Evolutionary conservation across 1,140 invertebrate genomes (phyloP), one percentile per base, ranked within the genome.

Genomic region (Cardiocondyla obscurior): DNA sequence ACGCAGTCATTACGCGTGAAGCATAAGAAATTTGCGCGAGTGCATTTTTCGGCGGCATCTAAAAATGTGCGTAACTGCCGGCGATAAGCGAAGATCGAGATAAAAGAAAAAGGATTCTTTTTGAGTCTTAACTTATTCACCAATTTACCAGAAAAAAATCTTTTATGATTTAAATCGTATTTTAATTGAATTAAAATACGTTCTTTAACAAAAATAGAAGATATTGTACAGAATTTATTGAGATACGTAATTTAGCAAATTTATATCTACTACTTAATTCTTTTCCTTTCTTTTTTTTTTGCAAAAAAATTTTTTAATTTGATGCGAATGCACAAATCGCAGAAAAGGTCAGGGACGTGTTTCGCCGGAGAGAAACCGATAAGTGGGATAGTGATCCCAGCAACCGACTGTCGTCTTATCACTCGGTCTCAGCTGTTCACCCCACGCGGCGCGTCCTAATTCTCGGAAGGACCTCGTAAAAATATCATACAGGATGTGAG

Each of bases 391-490:
- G 67, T 22, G 51, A 58, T 73, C 46, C 36, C 8, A 81, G 42
- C 82, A 46, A 77, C 84, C 51, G 60, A 70, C 62, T 73, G 30
- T 53, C 67, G 79, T 58, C 89, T 91, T 90, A 91, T 91, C 89
- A 90, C 81, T 58, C 33, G 49, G 82, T 74, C 88, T 91, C 90
- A 91, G 90, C 90, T 91, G 90, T 91, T 90, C 84, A 42, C 84
- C 81, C 83, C 82, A 82, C 77, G 82, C 88, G 51, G 3, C 58
- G 73, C 60, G 82, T 72, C 82, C 69, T 81, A 62, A 84, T 91
- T 91, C 90, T 91, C 85, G 83, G 90, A 91, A 91, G 90, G 89
- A 88, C 85, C 86, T 88, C 90, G 85, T 90, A 90, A 91, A 89
- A 90, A 90, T 90, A 90, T 91, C 86, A 86, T 81, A 88, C 86